Conservation (phyloP, 1,140 invertebrate species). For the Littorina saxatilis region DNA sequence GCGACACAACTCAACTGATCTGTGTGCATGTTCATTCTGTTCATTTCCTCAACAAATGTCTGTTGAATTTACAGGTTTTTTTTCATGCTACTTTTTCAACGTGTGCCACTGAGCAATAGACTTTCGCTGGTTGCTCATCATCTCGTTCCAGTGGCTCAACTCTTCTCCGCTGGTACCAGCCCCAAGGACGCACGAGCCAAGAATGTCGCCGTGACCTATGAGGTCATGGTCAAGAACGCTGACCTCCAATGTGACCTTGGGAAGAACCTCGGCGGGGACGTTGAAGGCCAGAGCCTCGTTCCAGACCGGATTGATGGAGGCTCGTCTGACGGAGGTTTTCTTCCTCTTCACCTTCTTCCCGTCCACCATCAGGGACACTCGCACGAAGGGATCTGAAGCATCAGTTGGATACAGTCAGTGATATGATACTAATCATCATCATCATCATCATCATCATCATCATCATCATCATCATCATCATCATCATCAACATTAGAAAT, state of each 20-base stretch:
- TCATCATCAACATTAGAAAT: no score
- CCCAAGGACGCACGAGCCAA: constrained; percentile 62
- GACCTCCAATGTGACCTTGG: constrained; percentile 66
- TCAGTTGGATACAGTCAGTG: no score
- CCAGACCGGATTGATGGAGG: constrained; percentile 79
- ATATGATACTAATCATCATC: no score
- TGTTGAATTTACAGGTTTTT: no score
- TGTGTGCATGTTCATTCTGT: no score
- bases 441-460: no score
- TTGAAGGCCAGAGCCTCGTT: constrained; percentile 81
- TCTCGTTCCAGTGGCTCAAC: constrained; percentile 89
- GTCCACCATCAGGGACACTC: constrained; percentile 79
- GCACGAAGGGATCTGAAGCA: constrained; percentile 80
- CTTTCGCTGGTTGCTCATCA: constrained; percentile 87
- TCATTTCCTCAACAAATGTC: no score
- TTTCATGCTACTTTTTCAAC: constrained; percentile 81
- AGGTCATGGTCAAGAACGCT: constrained; percentile 68
- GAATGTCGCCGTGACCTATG: constrained; percentile 65
- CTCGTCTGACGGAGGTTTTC: constrained; percentile 78
- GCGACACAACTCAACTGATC: no score
- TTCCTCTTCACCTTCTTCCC: constrained; percentile 80
- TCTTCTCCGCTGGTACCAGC: constrained; percentile 82
- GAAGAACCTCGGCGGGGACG: constrained; percentile 74
- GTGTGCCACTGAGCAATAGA: constrained; percentile 91
- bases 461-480: no score